A percentile compares a stretch with the other conserved stretches of the same genome.
phyloP scores from a whole-genome alignment of 1,140 invertebrate species.

The Polypedilum pembai region DNA sequence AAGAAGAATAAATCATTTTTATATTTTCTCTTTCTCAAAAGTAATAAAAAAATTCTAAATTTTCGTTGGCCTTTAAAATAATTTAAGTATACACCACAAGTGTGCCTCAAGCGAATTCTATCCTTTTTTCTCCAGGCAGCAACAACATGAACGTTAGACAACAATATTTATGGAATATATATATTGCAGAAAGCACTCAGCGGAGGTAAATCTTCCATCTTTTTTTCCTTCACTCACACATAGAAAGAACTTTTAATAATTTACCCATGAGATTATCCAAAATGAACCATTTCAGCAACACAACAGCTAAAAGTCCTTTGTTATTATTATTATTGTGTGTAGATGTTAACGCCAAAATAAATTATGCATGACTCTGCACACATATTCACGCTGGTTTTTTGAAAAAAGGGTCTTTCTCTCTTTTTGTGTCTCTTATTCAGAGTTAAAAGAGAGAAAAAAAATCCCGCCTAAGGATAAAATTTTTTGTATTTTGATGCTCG shows the following conservation, averaged over 20 bases:
- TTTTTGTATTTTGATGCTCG: not conserved
- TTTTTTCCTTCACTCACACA: not conserved
- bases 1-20: too few relatives aligned
- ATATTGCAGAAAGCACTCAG: too few relatives aligned
- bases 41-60: too few relatives aligned
- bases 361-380: constrained; percentile 21
- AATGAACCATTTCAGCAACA: too few relatives aligned
- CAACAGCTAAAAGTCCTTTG: not conserved
- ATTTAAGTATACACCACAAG: too few relatives aligned
- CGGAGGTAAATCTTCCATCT: not conserved
- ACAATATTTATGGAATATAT: too few relatives aligned
- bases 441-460: not conserved
- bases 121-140: too few relatives aligned
- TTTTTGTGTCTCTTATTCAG: not conserved
- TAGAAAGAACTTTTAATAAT: not conserved
- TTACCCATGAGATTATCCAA: not conserved
- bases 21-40: too few relatives aligned
- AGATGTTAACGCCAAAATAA: constrained; percentile 1
- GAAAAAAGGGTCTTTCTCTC: not conserved
- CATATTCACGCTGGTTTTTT: not conserved
- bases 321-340: not conserved
- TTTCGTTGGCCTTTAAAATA: too few relatives aligned
- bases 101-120: too few relatives aligned
- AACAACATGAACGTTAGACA: too few relatives aligned
- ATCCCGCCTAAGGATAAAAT: not conserved